Evolutionary conservation across 2,113 vertebrate genomes (phyloP).

Genomic region (Mus pahari): DNA sequence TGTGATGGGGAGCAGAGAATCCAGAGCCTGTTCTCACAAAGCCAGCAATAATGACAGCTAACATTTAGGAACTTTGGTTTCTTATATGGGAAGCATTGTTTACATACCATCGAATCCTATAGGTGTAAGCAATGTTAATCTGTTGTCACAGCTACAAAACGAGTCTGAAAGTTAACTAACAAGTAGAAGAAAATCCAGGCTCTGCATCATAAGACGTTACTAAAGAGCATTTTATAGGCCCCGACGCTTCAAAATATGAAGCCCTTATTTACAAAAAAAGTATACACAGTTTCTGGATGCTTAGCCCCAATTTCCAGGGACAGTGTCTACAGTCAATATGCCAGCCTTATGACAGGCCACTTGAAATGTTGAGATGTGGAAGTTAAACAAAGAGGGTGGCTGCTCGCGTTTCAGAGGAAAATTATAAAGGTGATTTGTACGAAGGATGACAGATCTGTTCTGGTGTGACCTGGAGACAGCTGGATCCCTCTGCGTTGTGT

Average conservation of each 20-base stretch:
- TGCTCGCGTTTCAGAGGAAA: not conserved
- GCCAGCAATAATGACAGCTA: not conserved
- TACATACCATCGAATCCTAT: not conserved
- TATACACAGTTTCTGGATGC: not conserved
- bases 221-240: not conserved
- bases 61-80: not conserved
- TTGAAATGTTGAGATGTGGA: not conserved
- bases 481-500: not conserved
- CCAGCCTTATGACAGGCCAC: not conserved
- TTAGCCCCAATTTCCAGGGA: not conserved
- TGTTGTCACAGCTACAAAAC: not conserved
- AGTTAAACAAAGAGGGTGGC: not conserved
- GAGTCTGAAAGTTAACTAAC: conserved; percentile 1
- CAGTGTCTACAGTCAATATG: not conserved
- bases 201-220: not conserved
- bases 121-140: not conserved
- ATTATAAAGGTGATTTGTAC: not conserved
- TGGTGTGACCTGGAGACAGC: not conserved
- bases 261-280: not conserved
- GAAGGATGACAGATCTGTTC: not conserved
- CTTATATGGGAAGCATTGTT: not conserved
- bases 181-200: not conserved
- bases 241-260: not conserved
- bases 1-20: not conserved
- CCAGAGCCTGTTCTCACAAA: not conserved